A percentile compares a stretch with the other conserved stretches of the same genome.
Conservation (phyloP, 2,113 vertebrate species). For the Dicrurus megarhynchus region DNA sequence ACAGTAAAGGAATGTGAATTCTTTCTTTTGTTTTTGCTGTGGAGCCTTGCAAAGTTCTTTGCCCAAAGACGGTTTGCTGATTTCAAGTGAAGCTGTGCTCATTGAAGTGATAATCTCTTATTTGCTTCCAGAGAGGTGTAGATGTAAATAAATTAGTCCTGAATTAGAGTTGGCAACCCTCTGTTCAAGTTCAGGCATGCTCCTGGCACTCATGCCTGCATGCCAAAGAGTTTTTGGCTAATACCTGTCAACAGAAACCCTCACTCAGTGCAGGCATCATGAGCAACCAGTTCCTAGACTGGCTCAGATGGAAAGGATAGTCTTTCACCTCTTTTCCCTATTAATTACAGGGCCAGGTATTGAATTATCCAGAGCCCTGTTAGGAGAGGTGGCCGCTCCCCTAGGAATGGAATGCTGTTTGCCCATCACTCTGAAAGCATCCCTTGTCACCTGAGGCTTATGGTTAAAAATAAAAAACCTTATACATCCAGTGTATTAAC, state of each 20-base stretch:
- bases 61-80: neutral
- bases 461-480: neutral
- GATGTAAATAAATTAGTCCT: neutral
- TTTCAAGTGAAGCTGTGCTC: neutral
- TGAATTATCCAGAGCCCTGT: neutral
- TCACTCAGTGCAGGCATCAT: neutral
- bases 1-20: neutral
- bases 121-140: neutral
- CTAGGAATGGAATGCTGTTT: neutral
- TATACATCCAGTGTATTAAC: neutral
- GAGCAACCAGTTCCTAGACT: constrained; percentile 26
- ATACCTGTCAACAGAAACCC: constrained; percentile 11
- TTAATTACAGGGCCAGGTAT: neutral
- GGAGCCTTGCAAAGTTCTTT: neutral
- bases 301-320: neutral
- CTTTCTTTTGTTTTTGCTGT: neutral
- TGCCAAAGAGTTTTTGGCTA: neutral
- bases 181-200: neutral
- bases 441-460: neutral
- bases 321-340: neutral
- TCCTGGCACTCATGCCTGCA: neutral
- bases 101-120: neutral
- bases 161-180: neutral
- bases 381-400: neutral
- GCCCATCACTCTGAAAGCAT: neutral